phyloP scores from a whole-genome alignment of 2,888 invertebrate genomes.

The Polydrusus tereticollis region DNA sequence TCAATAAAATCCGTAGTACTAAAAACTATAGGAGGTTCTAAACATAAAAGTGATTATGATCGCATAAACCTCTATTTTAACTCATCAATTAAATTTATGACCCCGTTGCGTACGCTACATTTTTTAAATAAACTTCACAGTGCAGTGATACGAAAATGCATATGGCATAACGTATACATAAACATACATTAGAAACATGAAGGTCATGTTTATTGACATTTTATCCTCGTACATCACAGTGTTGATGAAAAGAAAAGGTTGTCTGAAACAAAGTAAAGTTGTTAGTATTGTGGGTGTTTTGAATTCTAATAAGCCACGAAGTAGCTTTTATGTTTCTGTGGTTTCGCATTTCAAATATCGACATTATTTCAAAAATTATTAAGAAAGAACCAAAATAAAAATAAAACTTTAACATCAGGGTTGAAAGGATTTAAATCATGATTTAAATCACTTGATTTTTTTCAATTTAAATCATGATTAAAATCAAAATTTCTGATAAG shows the following conservation, averaged over 20 bases:
- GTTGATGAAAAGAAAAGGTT: constrained; percentile 8
- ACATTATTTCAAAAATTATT: too few species aligned
- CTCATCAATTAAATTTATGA: constrained; percentile 8
- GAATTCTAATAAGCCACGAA: too few species aligned
- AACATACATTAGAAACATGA: constrained; percentile 3
- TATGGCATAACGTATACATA: constrained; percentile 21
- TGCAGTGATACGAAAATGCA: constrained; percentile 9
- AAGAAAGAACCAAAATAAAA: too few species aligned
- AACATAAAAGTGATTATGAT: constrained; percentile 5
- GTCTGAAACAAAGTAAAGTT: background rate
- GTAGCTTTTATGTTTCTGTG: too few species aligned
- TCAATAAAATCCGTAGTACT: background rate
- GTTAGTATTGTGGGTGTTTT: background rate
- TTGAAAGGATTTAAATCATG: too few species aligned
- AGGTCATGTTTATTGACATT: constrained; percentile 22
- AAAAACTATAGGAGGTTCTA: background rate
- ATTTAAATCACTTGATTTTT: too few species aligned
- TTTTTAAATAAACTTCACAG: constrained; percentile 8
- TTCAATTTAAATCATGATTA: too few species aligned
- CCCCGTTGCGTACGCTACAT: background rate
- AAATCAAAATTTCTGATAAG: too few species aligned
- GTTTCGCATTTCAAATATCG: too few species aligned
- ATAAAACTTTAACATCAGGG: too few species aligned
- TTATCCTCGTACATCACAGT: constrained; percentile 2
- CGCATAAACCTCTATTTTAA: constrained; percentile 11